A percentile compares a stretch with the other conserved stretches of the same genome.
Evolutionary conservation across 2,797 vertebrate genomes (phyloP).

Genomic region (Bryconaethiops microstoma): DNA sequence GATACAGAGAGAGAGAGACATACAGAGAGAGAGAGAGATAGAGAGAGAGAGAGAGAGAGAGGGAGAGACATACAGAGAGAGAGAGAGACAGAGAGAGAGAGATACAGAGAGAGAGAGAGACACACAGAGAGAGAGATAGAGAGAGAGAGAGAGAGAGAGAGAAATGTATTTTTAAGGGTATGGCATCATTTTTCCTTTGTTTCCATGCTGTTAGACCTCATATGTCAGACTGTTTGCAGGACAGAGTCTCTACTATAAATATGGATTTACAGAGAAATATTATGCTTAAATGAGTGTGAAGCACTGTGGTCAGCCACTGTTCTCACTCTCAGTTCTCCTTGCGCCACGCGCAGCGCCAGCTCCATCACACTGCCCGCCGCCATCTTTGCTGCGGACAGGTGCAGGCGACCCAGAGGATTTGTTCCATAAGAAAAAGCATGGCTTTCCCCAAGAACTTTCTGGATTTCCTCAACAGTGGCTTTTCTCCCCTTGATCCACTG

Average conservation of each 20-base stretch:
- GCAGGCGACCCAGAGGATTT: background rate
- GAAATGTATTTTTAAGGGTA: background rate
- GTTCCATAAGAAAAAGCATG: slow-evolving; percentile 77
- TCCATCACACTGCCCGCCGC: slow-evolving; percentile 88
- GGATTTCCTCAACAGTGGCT: slow-evolving; percentile 87
- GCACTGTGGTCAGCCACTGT: background rate
- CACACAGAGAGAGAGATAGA: too few species aligned
- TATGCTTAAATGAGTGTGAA: background rate
- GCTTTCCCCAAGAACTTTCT: slow-evolving; percentile 83
- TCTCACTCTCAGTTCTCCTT: slow-evolving; percentile 86
- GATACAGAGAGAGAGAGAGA: too few species aligned
- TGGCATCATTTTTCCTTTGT: too few species aligned
- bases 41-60: too few species aligned
- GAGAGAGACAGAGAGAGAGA: too few species aligned
- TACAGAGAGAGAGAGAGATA: too few species aligned
- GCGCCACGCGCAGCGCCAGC: slow-evolving; percentile 88
- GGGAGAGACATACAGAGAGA: too few species aligned
- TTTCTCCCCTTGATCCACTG: slow-evolving; percentile 82
- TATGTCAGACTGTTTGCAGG: too few species aligned
- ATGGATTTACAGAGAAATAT: too few species aligned
- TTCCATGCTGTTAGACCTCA: background rate
- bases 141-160: background rate
- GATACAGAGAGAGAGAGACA: too few species aligned
- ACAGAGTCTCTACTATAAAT: too few species aligned
- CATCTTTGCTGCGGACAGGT: slow-evolving; percentile 77